Evolutionary conservation across 2,113 vertebrate species (phyloP).

Genomic region (Trematocara variabile): DNA sequence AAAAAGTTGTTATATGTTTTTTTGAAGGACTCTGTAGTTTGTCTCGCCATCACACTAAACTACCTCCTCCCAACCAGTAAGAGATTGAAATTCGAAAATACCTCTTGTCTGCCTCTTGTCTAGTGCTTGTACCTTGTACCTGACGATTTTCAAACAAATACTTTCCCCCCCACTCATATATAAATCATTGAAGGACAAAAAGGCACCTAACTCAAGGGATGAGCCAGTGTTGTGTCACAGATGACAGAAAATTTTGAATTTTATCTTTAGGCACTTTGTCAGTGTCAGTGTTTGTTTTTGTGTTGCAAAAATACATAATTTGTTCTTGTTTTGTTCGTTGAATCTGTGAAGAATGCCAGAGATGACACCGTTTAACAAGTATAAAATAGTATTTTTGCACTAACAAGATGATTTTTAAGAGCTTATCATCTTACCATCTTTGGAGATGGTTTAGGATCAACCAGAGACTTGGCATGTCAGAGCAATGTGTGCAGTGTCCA

Average conservation of each 20-base stretch:
- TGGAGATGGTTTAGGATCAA: not conserved
- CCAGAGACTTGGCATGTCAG: not conserved
- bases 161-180: not conserved
- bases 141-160: not conserved
- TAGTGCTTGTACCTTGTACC: not conserved
- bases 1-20: not conserved
- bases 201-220: not conserved
- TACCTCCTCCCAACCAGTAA: not conserved
- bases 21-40: not conserved
- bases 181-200: not conserved
- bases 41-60: not conserved
- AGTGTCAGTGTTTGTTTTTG: not conserved
- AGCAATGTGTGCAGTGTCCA: not conserved
- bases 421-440: not conserved
- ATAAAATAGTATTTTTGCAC: not conserved
- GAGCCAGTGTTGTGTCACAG: not conserved
- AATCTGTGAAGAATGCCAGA: not conserved
- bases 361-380: accelerated
- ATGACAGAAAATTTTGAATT: not conserved
- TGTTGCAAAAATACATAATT: not conserved
- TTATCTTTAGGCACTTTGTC: not conserved
- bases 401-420: not conserved
- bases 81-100: accelerated
- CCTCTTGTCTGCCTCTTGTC: not conserved
- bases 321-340: not conserved